Evolutionary conservation across 2,113 vertebrate species (phyloP).

Genomic region (Tetraodon nigroviridis): DNA sequence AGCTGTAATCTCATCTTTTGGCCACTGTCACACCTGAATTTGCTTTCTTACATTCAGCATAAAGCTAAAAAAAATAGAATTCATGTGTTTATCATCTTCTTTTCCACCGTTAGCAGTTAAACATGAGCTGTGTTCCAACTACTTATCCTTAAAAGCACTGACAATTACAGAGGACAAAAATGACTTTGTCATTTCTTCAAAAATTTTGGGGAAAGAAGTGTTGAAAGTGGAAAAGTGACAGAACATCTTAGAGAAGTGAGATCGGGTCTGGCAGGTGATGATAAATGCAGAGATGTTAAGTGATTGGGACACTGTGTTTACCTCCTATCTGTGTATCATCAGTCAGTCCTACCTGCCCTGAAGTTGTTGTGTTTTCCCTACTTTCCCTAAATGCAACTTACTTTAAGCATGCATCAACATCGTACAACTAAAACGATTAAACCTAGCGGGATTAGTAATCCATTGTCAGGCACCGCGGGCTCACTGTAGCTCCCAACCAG

Average conservation of each 20-base stretch:
- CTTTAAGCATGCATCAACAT: slow-evolving; percentile 98
- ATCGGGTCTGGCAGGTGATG: too few relatives aligned
- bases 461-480: slow-evolving; percentile 83
- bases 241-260: too few relatives aligned
- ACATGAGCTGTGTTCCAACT: slow-evolving; percentile 55
- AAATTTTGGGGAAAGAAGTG: too few relatives aligned
- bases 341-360: slow-evolving; percentile 74
- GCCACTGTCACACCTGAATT: slow-evolving; percentile 8
- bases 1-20: slow-evolving; percentile 39
- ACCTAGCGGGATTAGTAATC: slow-evolving; percentile 52
- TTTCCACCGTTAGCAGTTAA: slow-evolving; percentile 49
- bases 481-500: slow-evolving; percentile 87
- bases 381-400: slow-evolving; percentile 99
- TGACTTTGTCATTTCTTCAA: too few relatives aligned
- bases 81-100: slow-evolving; percentile 19
- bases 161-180: background rate
- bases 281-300: slow-evolving; percentile 9
- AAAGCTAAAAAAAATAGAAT: slow-evolving; percentile 14
- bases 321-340: slow-evolving; percentile 56
- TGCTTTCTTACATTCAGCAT: slow-evolving; percentile 15
- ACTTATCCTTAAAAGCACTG: slow-evolving; percentile 9
- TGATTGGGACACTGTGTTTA: slow-evolving; percentile 56
- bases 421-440: slow-evolving; percentile 65
- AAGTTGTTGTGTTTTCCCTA: slow-evolving; percentile 83
- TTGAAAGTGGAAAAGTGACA: too few relatives aligned